Conservation (phyloP, 2,113 vertebrate genomes). For the Hemibagrus wyckioides region DNA sequence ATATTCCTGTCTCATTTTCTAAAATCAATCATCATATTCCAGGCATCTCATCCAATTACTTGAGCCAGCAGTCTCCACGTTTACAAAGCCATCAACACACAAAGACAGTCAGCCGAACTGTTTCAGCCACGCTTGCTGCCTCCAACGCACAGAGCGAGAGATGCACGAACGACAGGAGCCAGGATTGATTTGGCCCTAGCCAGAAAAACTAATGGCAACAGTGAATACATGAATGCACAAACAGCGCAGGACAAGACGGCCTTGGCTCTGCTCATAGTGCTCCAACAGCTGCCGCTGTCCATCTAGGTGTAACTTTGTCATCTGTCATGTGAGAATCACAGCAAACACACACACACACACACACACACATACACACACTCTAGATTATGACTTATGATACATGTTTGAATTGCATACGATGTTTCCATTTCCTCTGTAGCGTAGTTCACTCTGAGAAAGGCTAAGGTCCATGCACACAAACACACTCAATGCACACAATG, state of each 20-base stretch:
- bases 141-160: not conserved
- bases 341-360: slow-evolving; percentile 1
- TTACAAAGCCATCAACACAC: slow-evolving; percentile 32
- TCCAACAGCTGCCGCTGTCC: slow-evolving; percentile 40
- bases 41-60: slow-evolving; percentile 6
- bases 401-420: not conserved
- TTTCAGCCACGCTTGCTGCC: not conserved
- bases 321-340: not conserved
- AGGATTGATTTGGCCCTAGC: slow-evolving; percentile 37
- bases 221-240: slow-evolving; percentile 22
- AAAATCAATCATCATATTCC: slow-evolving; percentile 29
- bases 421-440: slow-evolving; percentile 23
- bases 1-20: slow-evolving; percentile 27
- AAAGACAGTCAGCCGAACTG: not conserved
- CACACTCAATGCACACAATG: slow-evolving; percentile 21
- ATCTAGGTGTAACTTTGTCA: slow-evolving; percentile 13
- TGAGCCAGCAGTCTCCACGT: not conserved
- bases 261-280: slow-evolving; percentile 7
- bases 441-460: not conserved
- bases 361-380: not conserved
- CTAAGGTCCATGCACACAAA: slow-evolving; percentile 30
- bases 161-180: slow-evolving; percentile 17
- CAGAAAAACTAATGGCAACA: slow-evolving; percentile 30
- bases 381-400: slow-evolving; percentile 29
- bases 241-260: not conserved